These are phyloP conservation scores for Calidris pugnax DNA, from an alignment of 2,113 vertebrate species.

Conservation along the genomic window DNA sequence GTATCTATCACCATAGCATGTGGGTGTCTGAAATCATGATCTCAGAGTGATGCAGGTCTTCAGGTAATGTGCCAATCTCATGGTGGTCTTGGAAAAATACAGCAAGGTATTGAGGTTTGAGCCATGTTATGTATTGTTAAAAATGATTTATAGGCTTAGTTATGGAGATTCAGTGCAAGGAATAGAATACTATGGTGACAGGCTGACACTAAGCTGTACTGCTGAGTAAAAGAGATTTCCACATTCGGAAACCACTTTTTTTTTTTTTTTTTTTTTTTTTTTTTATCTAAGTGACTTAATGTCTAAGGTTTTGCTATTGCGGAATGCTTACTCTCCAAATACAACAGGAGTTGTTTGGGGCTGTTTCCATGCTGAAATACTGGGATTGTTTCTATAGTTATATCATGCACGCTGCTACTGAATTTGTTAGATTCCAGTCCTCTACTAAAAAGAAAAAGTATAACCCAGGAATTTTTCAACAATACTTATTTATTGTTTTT, in stretches of 20 bases:
- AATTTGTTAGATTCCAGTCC: background rate
- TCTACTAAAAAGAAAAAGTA: background rate
- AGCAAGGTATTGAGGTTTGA: background rate
- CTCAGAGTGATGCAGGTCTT: slow-evolving; percentile 44
- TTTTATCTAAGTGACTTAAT: background rate
- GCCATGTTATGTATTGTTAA: background rate
- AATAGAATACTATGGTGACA: background rate
- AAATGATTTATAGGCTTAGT: background rate
- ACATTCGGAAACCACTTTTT: background rate
- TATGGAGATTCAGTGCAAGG: background rate
- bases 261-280: background rate
- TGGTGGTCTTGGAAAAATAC: slow-evolving; percentile 32
- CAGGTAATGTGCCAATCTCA: slow-evolving; percentile 11
- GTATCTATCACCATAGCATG: background rate
- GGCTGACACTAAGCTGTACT: background rate
- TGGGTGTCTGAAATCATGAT: slow-evolving; percentile 50
- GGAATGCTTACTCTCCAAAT: background rate
- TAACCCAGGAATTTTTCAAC: background rate
- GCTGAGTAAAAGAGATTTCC: background rate
- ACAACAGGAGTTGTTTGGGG: background rate
- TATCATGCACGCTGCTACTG: background rate
- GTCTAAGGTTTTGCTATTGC: background rate
- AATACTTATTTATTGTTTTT: background rate
- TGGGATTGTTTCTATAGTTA: background rate
- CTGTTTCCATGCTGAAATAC: background rate